Percentiles rank a stretch among this genome's conserved stretches.
These are phyloP conservation scores for Lordiphosa fenestrarum DNA, from an alignment of 2,888 invertebrate species.

Conservation along the genomic window DNA sequence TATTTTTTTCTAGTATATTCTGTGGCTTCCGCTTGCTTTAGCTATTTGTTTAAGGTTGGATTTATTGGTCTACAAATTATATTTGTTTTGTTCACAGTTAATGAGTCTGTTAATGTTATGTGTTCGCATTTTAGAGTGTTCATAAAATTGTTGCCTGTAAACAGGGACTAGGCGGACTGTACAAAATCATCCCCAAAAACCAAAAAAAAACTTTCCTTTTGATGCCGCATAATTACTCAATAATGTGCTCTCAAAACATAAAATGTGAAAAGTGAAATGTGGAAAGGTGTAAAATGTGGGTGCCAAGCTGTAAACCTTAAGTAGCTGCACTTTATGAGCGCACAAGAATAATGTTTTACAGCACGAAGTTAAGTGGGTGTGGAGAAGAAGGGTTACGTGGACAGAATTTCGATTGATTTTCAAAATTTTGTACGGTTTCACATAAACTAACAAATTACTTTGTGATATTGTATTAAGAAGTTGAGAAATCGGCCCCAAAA, in stretches of 20 bases:
- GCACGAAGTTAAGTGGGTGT: too few relatives aligned
- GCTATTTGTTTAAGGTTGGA: slow-evolving; percentile 41
- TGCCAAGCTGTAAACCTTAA: slow-evolving; percentile 9
- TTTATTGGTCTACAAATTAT: slow-evolving; percentile 72
- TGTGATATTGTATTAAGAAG: too few relatives aligned
- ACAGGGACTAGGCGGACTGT: slow-evolving; percentile 7
- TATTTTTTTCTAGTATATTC: slow-evolving; percentile 31
- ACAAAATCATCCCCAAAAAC: slow-evolving; percentile 7
- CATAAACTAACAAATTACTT: too few relatives aligned
- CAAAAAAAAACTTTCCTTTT: slow-evolving; percentile 24
- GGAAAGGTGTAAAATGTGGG: slow-evolving; percentile 1
- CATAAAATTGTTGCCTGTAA: slow-evolving; percentile 46
- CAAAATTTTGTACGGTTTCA: too few relatives aligned
- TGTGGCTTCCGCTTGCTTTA: slow-evolving; percentile 55
- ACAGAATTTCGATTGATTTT: too few relatives aligned
- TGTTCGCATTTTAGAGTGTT: slow-evolving; percentile 67
- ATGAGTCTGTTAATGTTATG: slow-evolving; percentile 67
- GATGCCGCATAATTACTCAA: slow-evolving; percentile 65
- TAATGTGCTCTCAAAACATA: slow-evolving; percentile 63
- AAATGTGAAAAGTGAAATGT: slow-evolving; percentile 15
- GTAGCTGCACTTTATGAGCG: slow-evolving; percentile 10
- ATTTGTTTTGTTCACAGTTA: slow-evolving; percentile 68
- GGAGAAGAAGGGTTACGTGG: too few relatives aligned
- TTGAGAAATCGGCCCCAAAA: too few relatives aligned
- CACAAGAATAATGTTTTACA: not conserved